Base-by-base conservation (phyloP, 2,888 invertebrate genomes). In the Tigriopus californicus region DNA sequence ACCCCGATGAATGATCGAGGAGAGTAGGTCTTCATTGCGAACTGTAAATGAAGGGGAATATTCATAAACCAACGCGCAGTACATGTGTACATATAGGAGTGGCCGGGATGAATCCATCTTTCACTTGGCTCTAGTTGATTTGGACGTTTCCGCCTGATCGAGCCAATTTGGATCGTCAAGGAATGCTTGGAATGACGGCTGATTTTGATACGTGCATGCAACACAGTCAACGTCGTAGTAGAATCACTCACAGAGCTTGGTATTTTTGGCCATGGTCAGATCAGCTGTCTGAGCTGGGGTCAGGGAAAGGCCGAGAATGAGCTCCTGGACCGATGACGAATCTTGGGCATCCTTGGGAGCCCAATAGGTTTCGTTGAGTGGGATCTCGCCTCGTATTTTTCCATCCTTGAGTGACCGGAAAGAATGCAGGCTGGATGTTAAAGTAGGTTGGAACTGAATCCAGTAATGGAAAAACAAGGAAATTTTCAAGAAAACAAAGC, bases 1-100 rank as follows among this genome's bases (percentile, higher is more conserved):
- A 0, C 77, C 81, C 58, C 64, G 66, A 60, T 69, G 69, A 48
- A 68, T 66, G 11, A 65, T 62, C 15, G 65, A 61, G 1, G 68
- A 67, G 13, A 61, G 61, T 18, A 62, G 49, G 48, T 64, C 64
- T 61, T 76, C 68, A 3, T 75, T 72, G 8, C 68, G 64, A 20
- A 68, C 69, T 68, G 60, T 33, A 58, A 54, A 64, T 11, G 60
- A 48, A 24, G 24, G 13, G 18, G 25, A 41, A 41, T 22, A 33
- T 15, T 41, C 15, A 55, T 40, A 40, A 41, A n/a, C 24, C 8
- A 33, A 3, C 6, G 8, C 18, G 15, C 8, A 46, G 13, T 18
- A 18, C 46, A 46, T 46, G 6, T 8, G 8, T 46, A 5, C 4
- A 18, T 15, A 3, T 46, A 5, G 46, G 15, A 18, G 4, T 5